Conservation (phyloP, 2,888 invertebrate species). For the Agonopterix subpropinquella region DNA sequence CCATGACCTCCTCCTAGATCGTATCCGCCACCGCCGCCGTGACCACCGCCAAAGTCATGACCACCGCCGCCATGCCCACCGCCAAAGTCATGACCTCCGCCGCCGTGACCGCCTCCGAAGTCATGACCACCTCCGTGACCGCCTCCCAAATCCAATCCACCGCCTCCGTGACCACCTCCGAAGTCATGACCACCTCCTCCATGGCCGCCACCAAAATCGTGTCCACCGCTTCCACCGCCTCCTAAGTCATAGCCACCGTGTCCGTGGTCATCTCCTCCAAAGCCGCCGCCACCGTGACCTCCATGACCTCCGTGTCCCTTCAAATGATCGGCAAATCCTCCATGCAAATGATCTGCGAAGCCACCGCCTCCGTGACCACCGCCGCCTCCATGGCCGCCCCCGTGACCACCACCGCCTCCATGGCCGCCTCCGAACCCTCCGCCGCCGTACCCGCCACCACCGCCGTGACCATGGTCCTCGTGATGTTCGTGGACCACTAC, state of each 20-base stretch:
- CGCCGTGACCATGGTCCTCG: conserved; percentile 38
- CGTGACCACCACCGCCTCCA: conserved; percentile 30
- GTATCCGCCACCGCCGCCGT: conserved; percentile 14
- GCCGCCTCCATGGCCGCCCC: conserved; percentile 18
- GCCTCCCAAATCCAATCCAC: conserved; percentile 15
- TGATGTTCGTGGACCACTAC: conserved; percentile 56
- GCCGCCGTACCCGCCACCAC: conserved; percentile 5
- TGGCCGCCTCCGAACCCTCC: conserved; percentile 19
- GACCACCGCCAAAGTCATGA: conserved; percentile 21
- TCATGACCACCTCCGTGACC: conserved; percentile 18
- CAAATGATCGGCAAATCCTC: conserved; percentile 46
- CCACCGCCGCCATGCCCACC: conserved; percentile 21
- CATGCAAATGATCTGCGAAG: conserved; percentile 39
- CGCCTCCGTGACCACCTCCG: conserved; percentile 19
- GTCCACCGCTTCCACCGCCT: conserved; percentile 16
- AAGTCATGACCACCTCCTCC: conserved; percentile 17
- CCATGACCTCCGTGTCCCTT: conserved; percentile 20
- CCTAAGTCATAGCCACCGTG: conserved; percentile 15
- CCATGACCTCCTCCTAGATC: conserved; percentile 18
- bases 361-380: conserved; percentile 23
- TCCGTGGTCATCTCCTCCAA: conserved; percentile 13
- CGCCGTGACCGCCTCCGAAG: conserved; percentile 24
- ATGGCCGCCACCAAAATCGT: conserved; percentile 16
- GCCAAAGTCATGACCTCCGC: conserved; percentile 20
- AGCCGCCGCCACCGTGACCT: conserved; percentile 14